Evolutionary conservation across 2,888 invertebrate genomes (phyloP).

Genomic region (Bombylius discolor): DNA sequence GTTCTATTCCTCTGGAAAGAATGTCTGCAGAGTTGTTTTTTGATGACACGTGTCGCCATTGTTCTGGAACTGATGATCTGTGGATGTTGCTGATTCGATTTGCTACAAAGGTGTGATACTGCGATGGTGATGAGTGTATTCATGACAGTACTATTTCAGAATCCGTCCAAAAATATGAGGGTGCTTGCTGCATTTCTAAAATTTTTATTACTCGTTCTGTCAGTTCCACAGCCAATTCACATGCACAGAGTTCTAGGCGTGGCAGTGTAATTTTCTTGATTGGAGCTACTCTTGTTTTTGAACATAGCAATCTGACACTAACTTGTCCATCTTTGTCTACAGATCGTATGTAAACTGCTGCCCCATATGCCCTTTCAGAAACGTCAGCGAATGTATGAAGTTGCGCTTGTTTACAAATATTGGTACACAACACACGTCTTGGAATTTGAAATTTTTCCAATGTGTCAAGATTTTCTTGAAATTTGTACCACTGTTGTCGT

Average conservation of each 20-base stretch:
- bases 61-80: background rate
- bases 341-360: background rate
- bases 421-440: background rate
- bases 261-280: conserved; percentile 3
- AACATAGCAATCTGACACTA: conserved; percentile 6
- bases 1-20: conserved; percentile 12
- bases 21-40: conserved; percentile 13
- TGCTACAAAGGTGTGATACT: conserved; percentile 8
- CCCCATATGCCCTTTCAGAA: conserved; percentile 2
- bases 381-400: conserved; percentile 12
- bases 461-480: background rate
- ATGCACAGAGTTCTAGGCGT: conserved; percentile 7
- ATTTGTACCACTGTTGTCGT: background rate
- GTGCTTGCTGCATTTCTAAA: background rate
- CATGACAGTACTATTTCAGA: conserved; percentile 13
- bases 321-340: background rate
- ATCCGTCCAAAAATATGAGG: conserved; percentile 14
- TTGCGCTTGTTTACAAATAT: background rate
- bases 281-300: conserved; percentile 9
- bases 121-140: background rate
- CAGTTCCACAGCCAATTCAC: conserved; percentile 1
- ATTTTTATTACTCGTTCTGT: background rate
- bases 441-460: background rate
- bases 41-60: conserved; percentile 11
- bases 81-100: conserved; percentile 13